Percentiles rank a stretch among this genome's conserved stretches.
These are phyloP conservation scores for Ellobius talpinus DNA, from an alignment of 2,113 vertebrate genomes.

Conservation along the genomic window DNA sequence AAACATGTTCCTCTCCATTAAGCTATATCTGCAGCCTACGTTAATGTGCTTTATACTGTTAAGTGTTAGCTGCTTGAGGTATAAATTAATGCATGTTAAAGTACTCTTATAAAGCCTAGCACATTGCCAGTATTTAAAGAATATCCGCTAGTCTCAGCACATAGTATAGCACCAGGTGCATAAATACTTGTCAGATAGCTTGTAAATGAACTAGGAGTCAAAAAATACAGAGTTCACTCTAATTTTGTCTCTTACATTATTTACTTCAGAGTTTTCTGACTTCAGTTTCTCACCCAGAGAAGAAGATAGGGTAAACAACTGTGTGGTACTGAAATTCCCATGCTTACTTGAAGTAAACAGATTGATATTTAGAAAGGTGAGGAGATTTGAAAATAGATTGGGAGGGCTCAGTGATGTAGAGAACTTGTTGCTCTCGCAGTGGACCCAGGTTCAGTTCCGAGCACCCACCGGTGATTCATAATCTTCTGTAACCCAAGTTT, in stretches of 20 bases:
- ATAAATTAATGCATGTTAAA: not conserved
- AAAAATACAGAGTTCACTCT: slow-evolving; percentile 8
- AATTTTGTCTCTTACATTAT: not conserved
- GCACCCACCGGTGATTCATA: not conserved
- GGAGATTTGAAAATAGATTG: not conserved
- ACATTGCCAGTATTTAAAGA: not conserved
- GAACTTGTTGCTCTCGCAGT: not conserved
- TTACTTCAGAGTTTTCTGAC: slow-evolving; percentile 25
- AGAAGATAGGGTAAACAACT: not conserved
- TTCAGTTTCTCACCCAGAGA: slow-evolving; percentile 12
- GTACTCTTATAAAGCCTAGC: not conserved
- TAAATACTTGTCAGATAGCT: not conserved
- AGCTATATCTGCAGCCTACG: not conserved
- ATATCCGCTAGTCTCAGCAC: not conserved
- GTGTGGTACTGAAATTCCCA: not conserved
- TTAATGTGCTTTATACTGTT: not conserved
- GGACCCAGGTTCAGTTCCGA: not conserved
- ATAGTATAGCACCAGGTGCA: not conserved
- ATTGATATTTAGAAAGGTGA: not conserved
- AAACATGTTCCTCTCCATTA: not conserved
- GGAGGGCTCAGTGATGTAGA: not conserved
- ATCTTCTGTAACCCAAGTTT: not conserved
- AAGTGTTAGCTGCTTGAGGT: not conserved
- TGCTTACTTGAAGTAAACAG: not conserved
- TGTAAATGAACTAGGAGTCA: not conserved